Base-by-base conservation (phyloP, 2,113 vertebrate species). In the Sprattus sprattus region DNA sequence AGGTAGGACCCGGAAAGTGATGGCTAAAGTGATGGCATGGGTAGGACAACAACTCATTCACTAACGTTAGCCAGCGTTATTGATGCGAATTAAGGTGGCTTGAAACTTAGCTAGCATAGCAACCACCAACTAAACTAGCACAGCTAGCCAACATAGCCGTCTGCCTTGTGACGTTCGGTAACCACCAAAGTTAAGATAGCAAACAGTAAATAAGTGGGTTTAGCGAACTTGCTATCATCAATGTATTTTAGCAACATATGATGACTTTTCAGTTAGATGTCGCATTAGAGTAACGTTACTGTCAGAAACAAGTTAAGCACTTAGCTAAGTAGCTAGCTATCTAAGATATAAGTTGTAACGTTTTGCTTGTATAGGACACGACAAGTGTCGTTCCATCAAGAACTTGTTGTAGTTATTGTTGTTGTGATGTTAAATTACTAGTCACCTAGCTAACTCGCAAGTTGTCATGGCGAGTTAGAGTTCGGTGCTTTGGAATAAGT, bases 71-170 rank as follows among this genome's bases (percentile, higher is more conserved):
- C 39, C 39, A 39, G 2, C 28, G 71, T 44, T 78, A 78, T 39
- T 78, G 39, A 39, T 78, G 28, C 39, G 28, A 39, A 39, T 32
- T 28, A 5, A 78, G 71, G 20, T 78, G 71, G 71, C 13, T 78
- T 78, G 71, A 78, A 78, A 78, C 71, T 78, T 78, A 39, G 71
- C 71, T 78, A 78, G 71, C 71, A 78, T 39, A 78, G 71, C 71
- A 78, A 78, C 71, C 28, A 13, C 25, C 10, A 75, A 28, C 11
- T 75, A 32, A 78, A 11, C 71, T 78, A 39, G 71, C 71, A 32
- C 10, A n/a, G 71, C 28, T 78, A 32, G 71, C 71, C 39, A 39
- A 32, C 11, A 13, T 16, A 39, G 71, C 8, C 20, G n/a, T 64
- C 28, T 78, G 5, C 13, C 71, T 32, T 78, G 9, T 71, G 71